Conservation (phyloP, 2,113 vertebrate species). For the Mixornis gularis region DNA sequence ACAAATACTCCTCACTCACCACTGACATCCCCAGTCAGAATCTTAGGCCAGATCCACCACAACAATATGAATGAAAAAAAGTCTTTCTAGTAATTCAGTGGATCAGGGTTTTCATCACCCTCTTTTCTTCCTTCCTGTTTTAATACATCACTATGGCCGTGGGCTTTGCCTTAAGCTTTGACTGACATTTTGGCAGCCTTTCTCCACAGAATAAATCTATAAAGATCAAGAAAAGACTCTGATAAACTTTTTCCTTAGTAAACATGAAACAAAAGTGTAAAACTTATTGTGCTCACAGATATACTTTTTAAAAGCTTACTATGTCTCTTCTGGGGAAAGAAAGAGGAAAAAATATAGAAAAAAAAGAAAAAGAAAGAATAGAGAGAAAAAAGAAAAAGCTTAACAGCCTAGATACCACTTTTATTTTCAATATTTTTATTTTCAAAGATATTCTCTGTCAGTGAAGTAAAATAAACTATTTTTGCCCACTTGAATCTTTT, state of each 20-base stretch:
- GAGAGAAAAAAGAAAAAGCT: not conserved
- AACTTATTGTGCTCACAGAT: not conserved
- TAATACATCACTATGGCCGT: not conserved
- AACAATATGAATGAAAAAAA: not conserved
- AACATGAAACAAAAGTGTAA: not conserved
- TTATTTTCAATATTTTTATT: slow-evolving; percentile 21
- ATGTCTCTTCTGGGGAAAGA: not conserved
- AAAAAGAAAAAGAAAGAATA: not conserved
- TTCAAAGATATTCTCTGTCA: not conserved
- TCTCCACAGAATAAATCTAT: not conserved
- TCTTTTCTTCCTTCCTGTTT: not conserved
- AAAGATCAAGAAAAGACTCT: not conserved
- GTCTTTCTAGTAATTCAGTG: not conserved
- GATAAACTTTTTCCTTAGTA: not conserved
- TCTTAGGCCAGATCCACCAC: not conserved
- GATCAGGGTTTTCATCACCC: not conserved
- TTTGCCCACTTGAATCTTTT: not conserved
- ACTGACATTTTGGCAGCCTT: not conserved
- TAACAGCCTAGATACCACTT: not conserved
- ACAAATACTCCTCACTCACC: not conserved
- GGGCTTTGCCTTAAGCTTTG: slow-evolving; percentile 7
- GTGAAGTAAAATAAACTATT: not conserved
- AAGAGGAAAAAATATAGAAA: not conserved
- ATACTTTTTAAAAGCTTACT: not conserved
- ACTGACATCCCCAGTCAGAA: not conserved